These are phyloP conservation scores for Thera obeliscata DNA, from an alignment of 2,888 invertebrate species.

Conservation along the genomic window DNA sequence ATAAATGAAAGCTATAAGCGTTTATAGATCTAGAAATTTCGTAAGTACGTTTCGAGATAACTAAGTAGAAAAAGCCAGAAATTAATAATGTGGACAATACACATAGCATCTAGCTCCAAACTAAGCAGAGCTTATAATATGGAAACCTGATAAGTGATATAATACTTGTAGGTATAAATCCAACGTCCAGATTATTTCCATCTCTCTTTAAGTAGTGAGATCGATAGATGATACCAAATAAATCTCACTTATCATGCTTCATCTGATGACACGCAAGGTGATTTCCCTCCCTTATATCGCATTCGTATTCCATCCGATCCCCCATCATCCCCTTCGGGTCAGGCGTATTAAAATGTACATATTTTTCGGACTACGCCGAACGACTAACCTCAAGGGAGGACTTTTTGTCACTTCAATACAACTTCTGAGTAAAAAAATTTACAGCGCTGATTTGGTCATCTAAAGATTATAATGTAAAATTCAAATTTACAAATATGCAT, in stretches of 20 bases:
- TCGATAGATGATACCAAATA: background rate
- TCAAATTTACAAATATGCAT: too few relatives aligned
- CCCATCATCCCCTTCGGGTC: slow-evolving; percentile 9
- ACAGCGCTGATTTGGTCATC: background rate
- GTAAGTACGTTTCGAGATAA: too few relatives aligned
- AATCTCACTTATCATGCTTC: background rate
- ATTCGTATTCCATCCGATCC: slow-evolving; percentile 24
- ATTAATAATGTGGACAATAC: too few relatives aligned
- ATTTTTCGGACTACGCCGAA: slow-evolving; percentile 20
- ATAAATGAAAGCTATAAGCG: too few relatives aligned
- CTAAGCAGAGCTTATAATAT: too few relatives aligned
- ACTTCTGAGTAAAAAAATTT: slow-evolving; percentile 8
- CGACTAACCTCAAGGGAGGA: slow-evolving; percentile 5
- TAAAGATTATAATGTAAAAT: too few relatives aligned
- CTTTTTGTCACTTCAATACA: slow-evolving; percentile 4
- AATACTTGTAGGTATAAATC: background rate
- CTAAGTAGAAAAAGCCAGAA: too few relatives aligned
- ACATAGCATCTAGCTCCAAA: too few relatives aligned
- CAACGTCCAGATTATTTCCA: background rate
- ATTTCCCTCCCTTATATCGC: slow-evolving; percentile 12
- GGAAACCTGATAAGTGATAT: too few relatives aligned
- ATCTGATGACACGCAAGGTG: slow-evolving; percentile 23
- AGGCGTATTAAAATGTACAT: slow-evolving; percentile 31
- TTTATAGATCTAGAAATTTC: too few relatives aligned
- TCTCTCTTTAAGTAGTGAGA: background rate